Evolutionary conservation across 2,113 vertebrate genomes (phyloP).

Genomic region (Dolichotis patagonum): DNA sequence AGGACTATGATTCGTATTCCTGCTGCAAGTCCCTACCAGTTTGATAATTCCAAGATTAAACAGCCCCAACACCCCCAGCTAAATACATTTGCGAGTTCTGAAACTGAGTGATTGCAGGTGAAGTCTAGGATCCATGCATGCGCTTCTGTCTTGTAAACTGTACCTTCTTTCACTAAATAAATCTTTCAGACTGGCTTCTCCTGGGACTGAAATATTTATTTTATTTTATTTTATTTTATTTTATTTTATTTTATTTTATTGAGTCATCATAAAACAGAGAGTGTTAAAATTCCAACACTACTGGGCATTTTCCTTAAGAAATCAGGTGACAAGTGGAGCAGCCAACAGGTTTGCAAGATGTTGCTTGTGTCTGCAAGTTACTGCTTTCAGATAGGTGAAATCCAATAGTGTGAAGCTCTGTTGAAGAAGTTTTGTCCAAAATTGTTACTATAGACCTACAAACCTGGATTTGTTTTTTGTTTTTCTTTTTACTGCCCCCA

Average conservation of each 20-base stretch:
- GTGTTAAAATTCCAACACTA: slow-evolving; percentile 64
- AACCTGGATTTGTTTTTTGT: slow-evolving; percentile 59
- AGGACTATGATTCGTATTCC: background rate
- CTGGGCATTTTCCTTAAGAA: slow-evolving; percentile 48
- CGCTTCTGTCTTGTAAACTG: background rate
- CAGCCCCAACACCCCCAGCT: background rate
- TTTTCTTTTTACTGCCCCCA: slow-evolving; percentile 52
- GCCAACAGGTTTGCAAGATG: slow-evolving; percentile 56
- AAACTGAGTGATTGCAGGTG: background rate
- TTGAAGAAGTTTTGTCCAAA: slow-evolving; percentile 39
- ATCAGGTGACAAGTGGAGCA: slow-evolving; percentile 42
- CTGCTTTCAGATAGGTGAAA: slow-evolving; percentile 57
- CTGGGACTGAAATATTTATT: slow-evolving; percentile 26
- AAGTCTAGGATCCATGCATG: background rate
- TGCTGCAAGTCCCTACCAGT: background rate
- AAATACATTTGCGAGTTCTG: background rate
- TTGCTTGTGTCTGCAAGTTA: slow-evolving; percentile 60
- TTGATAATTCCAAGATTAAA: background rate
- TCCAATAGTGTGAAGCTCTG: slow-evolving; percentile 52
- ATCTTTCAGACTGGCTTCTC: slow-evolving; percentile 16
- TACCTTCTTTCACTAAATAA: slow-evolving; percentile 39
- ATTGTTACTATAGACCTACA: slow-evolving; percentile 72
- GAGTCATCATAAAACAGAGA: slow-evolving; percentile 26
- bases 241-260: slow-evolving; percentile 59
- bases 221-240: too few species aligned